Conservation (phyloP, 2,797 vertebrate genomes). For the Microchirus variegatus region DNA sequence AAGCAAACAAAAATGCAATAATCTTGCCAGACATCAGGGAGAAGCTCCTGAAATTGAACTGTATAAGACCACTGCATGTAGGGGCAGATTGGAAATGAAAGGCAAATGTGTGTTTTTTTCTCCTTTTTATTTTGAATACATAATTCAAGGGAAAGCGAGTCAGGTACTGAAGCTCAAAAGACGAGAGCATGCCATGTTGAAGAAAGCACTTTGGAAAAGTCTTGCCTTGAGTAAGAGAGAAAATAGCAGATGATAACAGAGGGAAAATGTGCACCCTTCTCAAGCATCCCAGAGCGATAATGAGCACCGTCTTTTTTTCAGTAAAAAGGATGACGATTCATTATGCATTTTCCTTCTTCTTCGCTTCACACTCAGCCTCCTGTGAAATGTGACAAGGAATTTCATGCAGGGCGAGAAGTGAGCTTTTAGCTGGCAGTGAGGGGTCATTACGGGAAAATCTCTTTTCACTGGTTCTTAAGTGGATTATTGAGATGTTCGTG, state of each 20-base stretch:
- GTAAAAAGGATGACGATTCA: slow-evolving; percentile 39
- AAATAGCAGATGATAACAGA: slow-evolving; percentile 6
- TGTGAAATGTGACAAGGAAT: slow-evolving; percentile 41
- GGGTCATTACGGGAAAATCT: slow-evolving; percentile 37
- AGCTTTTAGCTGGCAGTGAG: slow-evolving; percentile 47
- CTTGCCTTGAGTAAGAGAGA: background rate
- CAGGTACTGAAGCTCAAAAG: too few species aligned
- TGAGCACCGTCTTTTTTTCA: slow-evolving; percentile 36
- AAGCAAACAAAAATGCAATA: too few species aligned
- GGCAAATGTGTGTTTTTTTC: too few species aligned
- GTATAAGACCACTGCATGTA: too few species aligned
- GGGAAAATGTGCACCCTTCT: slow-evolving; percentile 10
- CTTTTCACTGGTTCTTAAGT: slow-evolving; percentile 25
- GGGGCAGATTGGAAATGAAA: too few species aligned
- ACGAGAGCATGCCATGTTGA: too few species aligned
- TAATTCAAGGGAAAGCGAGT: too few species aligned
- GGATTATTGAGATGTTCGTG: slow-evolving; percentile 20
- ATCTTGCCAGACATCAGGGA: too few species aligned
- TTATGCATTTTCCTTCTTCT: slow-evolving; percentile 41
- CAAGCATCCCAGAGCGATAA: slow-evolving; percentile 16
- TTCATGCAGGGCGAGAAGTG: slow-evolving; percentile 27
- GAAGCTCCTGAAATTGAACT: too few species aligned
- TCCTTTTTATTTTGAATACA: too few species aligned
- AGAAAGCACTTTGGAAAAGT: background rate
- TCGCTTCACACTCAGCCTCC: slow-evolving; percentile 13